Percentiles rank a stretch among this genome's conserved stretches.
These are phyloP conservation scores for Agrochola lota DNA, from an alignment of 2,888 invertebrate species.

Conservation along the genomic window DNA sequence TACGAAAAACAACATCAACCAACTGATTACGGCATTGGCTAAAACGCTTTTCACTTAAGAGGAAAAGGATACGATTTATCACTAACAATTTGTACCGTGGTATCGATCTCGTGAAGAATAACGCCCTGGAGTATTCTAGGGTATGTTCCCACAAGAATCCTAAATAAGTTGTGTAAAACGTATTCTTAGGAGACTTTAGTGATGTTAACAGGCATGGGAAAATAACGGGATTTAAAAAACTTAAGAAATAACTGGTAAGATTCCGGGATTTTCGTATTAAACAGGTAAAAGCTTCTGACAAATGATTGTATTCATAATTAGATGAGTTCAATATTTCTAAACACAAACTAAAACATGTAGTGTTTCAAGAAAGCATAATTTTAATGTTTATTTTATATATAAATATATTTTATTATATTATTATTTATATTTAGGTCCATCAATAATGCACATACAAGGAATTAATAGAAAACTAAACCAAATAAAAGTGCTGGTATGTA, in stretches of 20 bases:
- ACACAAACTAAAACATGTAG: not conserved
- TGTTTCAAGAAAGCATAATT: not conserved
- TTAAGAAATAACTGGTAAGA: no score
- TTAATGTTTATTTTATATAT: not conserved
- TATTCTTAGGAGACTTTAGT: conserved; percentile 51
- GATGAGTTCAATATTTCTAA: not conserved
- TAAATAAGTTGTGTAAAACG: conserved; percentile 72
- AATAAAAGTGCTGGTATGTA: not conserved
- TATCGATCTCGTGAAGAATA: conserved; percentile 65
- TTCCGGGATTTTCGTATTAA: not conserved
- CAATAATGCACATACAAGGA: not conserved
- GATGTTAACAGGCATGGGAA: conserved; percentile 24
- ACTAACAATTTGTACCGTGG: conserved; percentile 64
- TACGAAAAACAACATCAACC: conserved; percentile 48
- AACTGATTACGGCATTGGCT: conserved; percentile 49
- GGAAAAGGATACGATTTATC: conserved; percentile 64
- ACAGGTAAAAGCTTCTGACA: not conserved
- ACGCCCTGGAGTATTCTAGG: conserved; percentile 56
- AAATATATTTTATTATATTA: no score
- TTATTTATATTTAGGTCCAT: not conserved
- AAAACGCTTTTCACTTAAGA: conserved; percentile 61
- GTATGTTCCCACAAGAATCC: conserved; percentile 66
- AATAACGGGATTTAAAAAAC: conserved; percentile 8
- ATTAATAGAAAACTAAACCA: not conserved
- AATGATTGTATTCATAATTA: not conserved